Base-by-base conservation (phyloP, 2,797 vertebrate genomes). In the Thunnus albacares region DNA sequence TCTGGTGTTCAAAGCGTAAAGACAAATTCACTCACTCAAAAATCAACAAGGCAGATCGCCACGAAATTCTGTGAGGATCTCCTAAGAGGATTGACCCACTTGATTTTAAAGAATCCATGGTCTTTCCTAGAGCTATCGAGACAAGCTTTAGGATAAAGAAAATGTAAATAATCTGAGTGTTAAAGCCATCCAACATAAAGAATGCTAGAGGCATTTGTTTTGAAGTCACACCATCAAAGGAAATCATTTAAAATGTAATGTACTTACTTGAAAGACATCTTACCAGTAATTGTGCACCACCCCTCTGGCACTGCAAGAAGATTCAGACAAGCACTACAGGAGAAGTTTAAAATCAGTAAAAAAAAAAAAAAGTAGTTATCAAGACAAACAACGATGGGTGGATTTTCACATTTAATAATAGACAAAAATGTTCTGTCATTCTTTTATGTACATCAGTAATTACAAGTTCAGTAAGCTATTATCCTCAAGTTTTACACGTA, bases 321-420 rank as follows among this genome's bases (percentile, higher is more conserved):
- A 70, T 9, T 35, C 57, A 71, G 66, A 74, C 51, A 41, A 45
- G 59, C 17, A 3, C 47, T 2, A 38, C 30, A 56, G 53, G 11
- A 59, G 10, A 47, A 2, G 28, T 8, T 13, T 11, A 0, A 78
- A 58, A 22, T 6, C 6, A 5, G 66, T 20, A 15, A 18, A 7
- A 7, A 35, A 38, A 15, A 18, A 7, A 7, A 35, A 38, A 64
- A 13, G 18, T 0, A 60, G 17, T 69, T 14, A 77, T 84, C 11
- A 72, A 71, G 9, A 80, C 64, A 88, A 13, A 76, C 75, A 77
- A 43, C n/a, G 43, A 45, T 0, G 8, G 60, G 24, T 90, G 82
- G 74, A 85, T 95, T 94, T 95, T 93, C 86, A 94, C 93, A 93
- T 96, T 97, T 98, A 98, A 97, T 98, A 97, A 97, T 95, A 96